These are phyloP conservation scores for Cerastis leucographa DNA, from an alignment of 2,888 invertebrate genomes.

Conservation along the genomic window DNA sequence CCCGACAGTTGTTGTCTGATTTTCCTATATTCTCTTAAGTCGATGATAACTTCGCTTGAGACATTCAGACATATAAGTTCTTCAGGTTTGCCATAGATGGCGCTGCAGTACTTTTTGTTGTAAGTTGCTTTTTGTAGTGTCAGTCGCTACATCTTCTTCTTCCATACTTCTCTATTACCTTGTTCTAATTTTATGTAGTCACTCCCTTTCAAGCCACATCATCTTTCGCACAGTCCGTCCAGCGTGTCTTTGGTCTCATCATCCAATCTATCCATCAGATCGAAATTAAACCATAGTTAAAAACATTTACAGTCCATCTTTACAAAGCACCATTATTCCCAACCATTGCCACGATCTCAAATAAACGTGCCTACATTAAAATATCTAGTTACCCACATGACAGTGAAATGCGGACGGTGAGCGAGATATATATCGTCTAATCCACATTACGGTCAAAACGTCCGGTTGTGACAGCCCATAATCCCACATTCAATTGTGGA, in stretches of 20 bases:
- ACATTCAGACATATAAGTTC: no score
- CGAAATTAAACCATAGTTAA: not conserved
- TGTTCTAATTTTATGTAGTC: not conserved
- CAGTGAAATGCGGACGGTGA: constrained; percentile 43
- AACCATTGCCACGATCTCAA: not conserved
- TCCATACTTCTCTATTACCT: not conserved
- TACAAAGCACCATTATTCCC: not conserved
- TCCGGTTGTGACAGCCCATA: constrained; percentile 76
- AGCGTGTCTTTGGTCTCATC: not conserved
- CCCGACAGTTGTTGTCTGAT: no score
- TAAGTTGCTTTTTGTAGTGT: no score
- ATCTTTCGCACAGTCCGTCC: not conserved
- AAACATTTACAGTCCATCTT: not conserved
- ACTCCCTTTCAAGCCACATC: not conserved
- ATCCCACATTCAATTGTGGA: constrained; percentile 69
- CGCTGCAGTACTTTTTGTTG: no score
- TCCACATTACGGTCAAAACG: constrained; percentile 74
- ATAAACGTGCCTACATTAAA: constrained; percentile 51
- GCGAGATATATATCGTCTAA: constrained; percentile 66
- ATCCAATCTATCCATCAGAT: not conserved
- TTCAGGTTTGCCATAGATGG: no score
- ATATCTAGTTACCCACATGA: constrained; percentile 50
- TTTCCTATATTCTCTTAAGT: no score
- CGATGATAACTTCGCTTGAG: no score
- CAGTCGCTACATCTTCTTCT: not conserved